Conservation (phyloP, 30 jellyfish, hydroid and myxozoan genomes). For the Cassiopea andromeda region DNA sequence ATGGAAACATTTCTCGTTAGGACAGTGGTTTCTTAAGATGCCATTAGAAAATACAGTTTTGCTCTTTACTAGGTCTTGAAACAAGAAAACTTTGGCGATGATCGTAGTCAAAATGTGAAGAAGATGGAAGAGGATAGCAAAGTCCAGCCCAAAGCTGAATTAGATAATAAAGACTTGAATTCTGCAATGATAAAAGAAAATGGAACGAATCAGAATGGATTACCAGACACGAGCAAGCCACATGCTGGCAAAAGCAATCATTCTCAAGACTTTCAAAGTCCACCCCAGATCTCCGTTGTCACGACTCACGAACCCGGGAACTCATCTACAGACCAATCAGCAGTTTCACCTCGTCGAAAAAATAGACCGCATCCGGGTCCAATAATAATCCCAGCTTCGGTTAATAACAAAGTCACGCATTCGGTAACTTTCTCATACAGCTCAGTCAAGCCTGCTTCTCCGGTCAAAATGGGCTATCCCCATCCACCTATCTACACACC, state of each 20-base stretch:
- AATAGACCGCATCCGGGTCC: constrained; percentile 97
- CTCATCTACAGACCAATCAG: constrained; percentile 30
- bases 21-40: not conserved
- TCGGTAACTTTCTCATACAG: constrained; percentile 74
- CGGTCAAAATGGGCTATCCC: constrained; percentile 54
- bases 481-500: constrained; percentile 91
- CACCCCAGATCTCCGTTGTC: constrained; percentile 38
- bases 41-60: not conserved
- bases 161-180: not conserved
- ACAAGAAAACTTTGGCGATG: constrained; percentile 26
- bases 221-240: not conserved
- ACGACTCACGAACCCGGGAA: constrained; percentile 28
- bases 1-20: no score
- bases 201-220: not conserved
- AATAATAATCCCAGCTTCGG: constrained; percentile 93
- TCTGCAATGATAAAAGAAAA: not conserved
- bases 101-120: constrained; percentile 6
- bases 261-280: constrained; percentile 2
- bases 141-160: not conserved
- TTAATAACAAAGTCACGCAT: constrained; percentile 79
- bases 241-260: not conserved
- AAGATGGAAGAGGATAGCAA: not conserved
- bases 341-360: constrained; percentile 86
- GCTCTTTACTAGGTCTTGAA: constrained; percentile 25
- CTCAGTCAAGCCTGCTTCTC: constrained; percentile 68